Evolutionary conservation across 2,113 vertebrate genomes (phyloP), one percentile per base, ranked within the genome.

Genomic region (Sylvilagus bachmani): DNA sequence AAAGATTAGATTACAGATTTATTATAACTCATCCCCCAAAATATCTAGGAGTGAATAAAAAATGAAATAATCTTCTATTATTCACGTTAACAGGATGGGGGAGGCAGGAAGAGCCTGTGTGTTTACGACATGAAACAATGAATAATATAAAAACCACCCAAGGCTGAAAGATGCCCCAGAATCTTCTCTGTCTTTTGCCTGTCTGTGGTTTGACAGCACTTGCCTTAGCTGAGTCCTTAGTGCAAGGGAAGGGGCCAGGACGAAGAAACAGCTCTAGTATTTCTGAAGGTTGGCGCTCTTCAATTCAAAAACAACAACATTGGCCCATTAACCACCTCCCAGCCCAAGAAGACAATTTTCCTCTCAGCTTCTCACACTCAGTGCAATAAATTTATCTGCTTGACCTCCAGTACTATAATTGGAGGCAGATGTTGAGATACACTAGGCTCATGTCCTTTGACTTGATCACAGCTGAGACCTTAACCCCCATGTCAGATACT

Each of bases 401-500:
- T 49, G 70, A 66, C 74, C 84, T 77, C 80, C 95, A 29, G 16
- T 79, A 55, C 86, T 62, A 31, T 97, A 95, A 95, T 96, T 97
- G 89, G 3, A 69, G 86, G 96, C 93, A 97, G 1, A 83, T 93
- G 96, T 75, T 94, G 51, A n/a, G 75, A 94, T 89, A 91, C 83
- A 93, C 44, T 16, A 62, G 84, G 86, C 84, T 97, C 97, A 98
- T 95, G 96, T 78, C 70, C 96, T 98, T 97, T 96, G 96, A 97
- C 96, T 96, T 97, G 96, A 90, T 96, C 86, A 87, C 86, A 95
- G 95, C 91, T 33, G n/a, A 96, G 51, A 78, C 74, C 53, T 10
- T 97, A 97, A 98, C 97, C 98, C 85, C 96, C 94, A 80, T 96
- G 95, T 95, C 91, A 97, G 93, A 87, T 95, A 88, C 97, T 96